phyloP scores from a whole-genome alignment of 2,888 invertebrate genomes.

The Agrotis segetum region DNA sequence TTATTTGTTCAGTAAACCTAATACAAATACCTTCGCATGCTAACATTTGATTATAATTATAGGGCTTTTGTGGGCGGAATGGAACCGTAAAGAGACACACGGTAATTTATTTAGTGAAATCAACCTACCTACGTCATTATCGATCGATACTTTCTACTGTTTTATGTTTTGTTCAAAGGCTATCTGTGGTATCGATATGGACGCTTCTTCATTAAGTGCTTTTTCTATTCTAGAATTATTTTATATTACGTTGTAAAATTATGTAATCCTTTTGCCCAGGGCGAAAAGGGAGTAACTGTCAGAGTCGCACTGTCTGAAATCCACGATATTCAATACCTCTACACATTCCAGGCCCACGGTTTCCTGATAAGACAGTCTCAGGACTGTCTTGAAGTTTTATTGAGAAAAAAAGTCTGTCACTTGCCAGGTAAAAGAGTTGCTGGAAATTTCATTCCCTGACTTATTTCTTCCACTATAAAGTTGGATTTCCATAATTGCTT shows the following conservation, averaged over 20 bases:
- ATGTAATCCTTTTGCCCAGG: too few species aligned
- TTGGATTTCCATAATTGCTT: not conserved
- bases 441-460: not conserved
- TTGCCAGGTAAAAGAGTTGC: not conserved
- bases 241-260: too few species aligned
- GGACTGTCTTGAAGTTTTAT: not conserved
- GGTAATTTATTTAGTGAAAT: slow-evolving; percentile 56
- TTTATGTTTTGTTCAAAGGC: slow-evolving; percentile 22
- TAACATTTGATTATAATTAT: slow-evolving; percentile 62
- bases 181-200: not conserved
- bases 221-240: not conserved
- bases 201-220: slow-evolving; percentile 8
- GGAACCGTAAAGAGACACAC: slow-evolving; percentile 47
- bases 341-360: too few species aligned
- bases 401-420: not conserved
- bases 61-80: slow-evolving; percentile 56
- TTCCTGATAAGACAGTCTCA: too few species aligned
- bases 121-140: slow-evolving; percentile 33
- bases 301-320: too few species aligned
- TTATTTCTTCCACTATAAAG: not conserved
- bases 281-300: too few species aligned
- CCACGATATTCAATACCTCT: too few species aligned
- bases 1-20: slow-evolving; percentile 6
- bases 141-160: slow-evolving; percentile 49
- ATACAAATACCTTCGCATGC: slow-evolving; percentile 34